phyloP scores from a whole-genome alignment of 2,113 vertebrate genomes.

The Lipophrys pholis region DNA sequence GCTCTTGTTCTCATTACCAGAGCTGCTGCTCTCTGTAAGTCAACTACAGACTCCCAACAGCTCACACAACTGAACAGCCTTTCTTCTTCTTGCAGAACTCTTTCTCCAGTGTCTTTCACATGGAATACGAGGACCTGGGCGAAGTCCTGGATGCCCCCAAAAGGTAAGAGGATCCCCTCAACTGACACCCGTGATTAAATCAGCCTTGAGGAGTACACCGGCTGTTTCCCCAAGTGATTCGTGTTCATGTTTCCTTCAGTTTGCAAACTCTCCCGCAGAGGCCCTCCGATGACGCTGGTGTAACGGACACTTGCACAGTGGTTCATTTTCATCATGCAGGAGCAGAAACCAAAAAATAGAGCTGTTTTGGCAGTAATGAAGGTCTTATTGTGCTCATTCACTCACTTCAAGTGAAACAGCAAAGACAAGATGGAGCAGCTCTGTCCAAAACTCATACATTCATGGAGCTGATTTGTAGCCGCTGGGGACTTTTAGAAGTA shows the following conservation, averaged over 20 bases:
- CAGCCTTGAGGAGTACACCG: not conserved
- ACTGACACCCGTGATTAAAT: conserved; percentile 2
- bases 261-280: conserved; percentile 10
- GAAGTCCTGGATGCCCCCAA: conserved; percentile 83
- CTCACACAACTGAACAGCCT: conserved; percentile 24
- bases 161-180: conserved; percentile 84
- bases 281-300: not conserved
- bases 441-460: conserved; percentile 7
- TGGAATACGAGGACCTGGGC: conserved; percentile 91
- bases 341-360: not conserved
- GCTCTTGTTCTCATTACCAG: conserved; percentile 10
- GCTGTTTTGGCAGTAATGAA: conserved; percentile 6
- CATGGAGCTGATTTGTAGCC: conserved; percentile 24
- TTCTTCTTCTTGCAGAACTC: conserved; percentile 86
- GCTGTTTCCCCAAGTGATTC: conserved; percentile 26
- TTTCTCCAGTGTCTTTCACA: conserved; percentile 97
- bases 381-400: conserved; percentile 17
- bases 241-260: conserved; percentile 22
- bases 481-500: conserved; percentile 17
- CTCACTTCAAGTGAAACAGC: conserved; percentile 24
- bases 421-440: conserved; percentile 2
- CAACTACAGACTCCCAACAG: not conserved
- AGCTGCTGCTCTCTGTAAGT: too few species aligned
- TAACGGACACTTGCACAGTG: not conserved
- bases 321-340: conserved; percentile 19